Conservation (phyloP, 2,113 vertebrate genomes). For the Thamnophis sirtalis region DNA sequence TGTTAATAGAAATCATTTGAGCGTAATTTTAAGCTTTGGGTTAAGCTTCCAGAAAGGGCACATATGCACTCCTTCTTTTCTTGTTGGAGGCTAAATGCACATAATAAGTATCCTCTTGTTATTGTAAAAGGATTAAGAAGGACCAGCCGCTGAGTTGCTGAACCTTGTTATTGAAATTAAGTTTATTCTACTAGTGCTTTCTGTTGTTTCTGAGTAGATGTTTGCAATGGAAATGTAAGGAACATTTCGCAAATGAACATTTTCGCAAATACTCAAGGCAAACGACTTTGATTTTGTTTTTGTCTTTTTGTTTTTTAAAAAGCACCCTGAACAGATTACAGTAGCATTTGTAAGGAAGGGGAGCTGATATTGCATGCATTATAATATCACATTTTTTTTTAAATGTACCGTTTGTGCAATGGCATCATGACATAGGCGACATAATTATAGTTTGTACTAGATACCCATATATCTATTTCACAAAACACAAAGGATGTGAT, state of each 20-base stretch:
- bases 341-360: neutral
- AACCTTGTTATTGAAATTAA: slow-evolving; percentile 82
- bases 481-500: neutral
- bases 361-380: neutral
- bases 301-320: no score
- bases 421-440: neutral
- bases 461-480: neutral
- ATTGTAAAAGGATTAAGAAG: slow-evolving; percentile 63
- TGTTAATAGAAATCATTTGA: neutral
- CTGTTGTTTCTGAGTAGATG: slow-evolving; percentile 54
- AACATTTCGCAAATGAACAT: slow-evolving; percentile 20
- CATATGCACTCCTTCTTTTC: slow-evolving; percentile 59
- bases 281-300: neutral
- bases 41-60: neutral
- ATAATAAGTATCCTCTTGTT: slow-evolving; percentile 49
- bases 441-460: neutral
- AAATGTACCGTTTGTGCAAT: neutral
- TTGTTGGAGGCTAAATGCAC: slow-evolving; percentile 62
- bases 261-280: neutral
- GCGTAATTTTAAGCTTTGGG: neutral
- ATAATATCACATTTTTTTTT: neutral
- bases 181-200: slow-evolving; percentile 75
- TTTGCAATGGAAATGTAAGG: slow-evolving; percentile 65
- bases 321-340: neutral
- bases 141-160: slow-evolving; percentile 77